Evolutionary conservation across 2,797 vertebrate species (phyloP).

Genomic region (Pipistrellus nathusii): DNA sequence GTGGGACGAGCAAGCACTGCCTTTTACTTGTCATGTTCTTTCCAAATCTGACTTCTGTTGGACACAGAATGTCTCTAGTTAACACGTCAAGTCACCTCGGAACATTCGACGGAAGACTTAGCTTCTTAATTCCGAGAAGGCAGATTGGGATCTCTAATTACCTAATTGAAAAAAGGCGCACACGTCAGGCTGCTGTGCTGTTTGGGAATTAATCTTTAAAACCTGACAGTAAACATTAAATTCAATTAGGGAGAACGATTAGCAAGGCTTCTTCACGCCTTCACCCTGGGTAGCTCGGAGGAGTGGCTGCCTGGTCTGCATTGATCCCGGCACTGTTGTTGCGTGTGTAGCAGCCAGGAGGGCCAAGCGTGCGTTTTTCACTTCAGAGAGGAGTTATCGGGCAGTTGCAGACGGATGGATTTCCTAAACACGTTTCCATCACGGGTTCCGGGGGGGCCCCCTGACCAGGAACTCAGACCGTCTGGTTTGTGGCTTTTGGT

Average conservation of each 20-base stretch:
- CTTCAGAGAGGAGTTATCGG: not conserved
- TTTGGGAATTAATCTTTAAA: conserved; percentile 73
- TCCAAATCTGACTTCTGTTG: not conserved
- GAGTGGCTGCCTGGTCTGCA: not conserved
- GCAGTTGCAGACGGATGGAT: not conserved
- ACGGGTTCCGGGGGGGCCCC: not conserved
- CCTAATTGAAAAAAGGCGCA: conserved; percentile 74
- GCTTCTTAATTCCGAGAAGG: conserved; percentile 52
- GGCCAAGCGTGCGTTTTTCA: not conserved
- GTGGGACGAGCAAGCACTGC: not conserved
- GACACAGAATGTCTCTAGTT: not conserved
- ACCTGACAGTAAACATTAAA: conserved; percentile 64
- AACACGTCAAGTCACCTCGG: not conserved
- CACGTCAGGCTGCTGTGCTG: conserved; percentile 32
- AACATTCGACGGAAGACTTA: not conserved
- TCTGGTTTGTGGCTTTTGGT: not conserved
- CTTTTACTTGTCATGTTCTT: not conserved
- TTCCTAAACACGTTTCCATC: not conserved
- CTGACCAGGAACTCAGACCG: not conserved
- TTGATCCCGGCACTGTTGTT: not conserved
- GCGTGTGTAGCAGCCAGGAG: not conserved
- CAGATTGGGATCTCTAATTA: conserved; percentile 66
- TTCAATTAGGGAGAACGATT: conserved; percentile 57
- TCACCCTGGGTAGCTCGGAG: not conserved
- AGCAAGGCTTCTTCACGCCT: conserved; percentile 19